A percentile compares a stretch with the other conserved stretches of the same genome.
phyloP scores from a whole-genome alignment of 2,888 invertebrate genomes.

The Augochlorella aurata region DNA sequence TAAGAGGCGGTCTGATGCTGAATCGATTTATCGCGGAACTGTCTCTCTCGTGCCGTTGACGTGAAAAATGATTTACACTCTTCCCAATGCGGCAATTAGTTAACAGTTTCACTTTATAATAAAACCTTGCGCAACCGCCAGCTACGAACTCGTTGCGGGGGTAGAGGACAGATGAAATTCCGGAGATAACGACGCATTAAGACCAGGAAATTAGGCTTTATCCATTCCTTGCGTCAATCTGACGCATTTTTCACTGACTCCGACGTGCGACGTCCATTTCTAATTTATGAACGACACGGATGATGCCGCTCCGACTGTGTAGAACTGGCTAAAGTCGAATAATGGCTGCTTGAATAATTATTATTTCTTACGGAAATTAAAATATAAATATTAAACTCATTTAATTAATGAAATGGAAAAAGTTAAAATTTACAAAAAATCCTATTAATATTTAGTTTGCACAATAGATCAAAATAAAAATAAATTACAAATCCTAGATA shows the following conservation, averaged over 20 bases:
- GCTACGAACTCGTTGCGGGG: background rate
- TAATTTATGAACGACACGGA: too few relatives aligned
- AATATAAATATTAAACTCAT: too few relatives aligned
- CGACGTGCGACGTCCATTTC: background rate
- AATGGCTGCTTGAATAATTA: too few relatives aligned
- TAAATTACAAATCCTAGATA: too few relatives aligned
- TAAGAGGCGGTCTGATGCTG: slow-evolving; percentile 25
- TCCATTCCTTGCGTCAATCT: background rate
- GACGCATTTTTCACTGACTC: background rate
- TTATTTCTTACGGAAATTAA: too few relatives aligned
- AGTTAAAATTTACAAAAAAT: background rate
- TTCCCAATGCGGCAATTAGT: background rate
- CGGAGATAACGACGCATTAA: background rate
- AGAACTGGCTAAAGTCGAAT: too few relatives aligned
- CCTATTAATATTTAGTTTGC: too few relatives aligned
- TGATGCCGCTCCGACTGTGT: background rate
- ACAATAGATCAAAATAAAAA: too few relatives aligned
- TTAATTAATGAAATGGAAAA: background rate
- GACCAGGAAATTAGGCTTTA: background rate
- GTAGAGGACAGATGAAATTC: background rate
- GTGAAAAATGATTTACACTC: background rate
- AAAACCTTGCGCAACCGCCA: background rate
- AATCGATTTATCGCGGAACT: slow-evolving; percentile 12
- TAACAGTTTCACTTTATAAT: slow-evolving; percentile 1
- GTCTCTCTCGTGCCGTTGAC: background rate